Percentiles rank a stretch among this genome's conserved stretches.
These are phyloP conservation scores for Romanogobio albipinnatus DNA, from an alignment of 2,113 vertebrate species.

Conservation along the genomic window DNA sequence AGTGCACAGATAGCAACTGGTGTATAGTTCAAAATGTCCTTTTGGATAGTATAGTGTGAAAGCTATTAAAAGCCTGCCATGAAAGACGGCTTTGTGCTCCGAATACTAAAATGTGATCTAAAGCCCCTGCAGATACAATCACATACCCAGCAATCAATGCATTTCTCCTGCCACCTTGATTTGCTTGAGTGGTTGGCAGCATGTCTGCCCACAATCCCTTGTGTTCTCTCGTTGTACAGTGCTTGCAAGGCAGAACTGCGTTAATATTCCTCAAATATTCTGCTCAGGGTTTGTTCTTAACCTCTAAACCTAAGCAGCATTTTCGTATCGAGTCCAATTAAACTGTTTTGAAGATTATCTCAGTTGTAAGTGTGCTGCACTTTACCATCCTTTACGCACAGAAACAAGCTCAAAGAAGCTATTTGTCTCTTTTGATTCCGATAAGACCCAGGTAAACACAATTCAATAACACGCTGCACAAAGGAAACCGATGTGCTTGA, in stretches of 20 bases:
- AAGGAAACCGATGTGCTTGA: not conserved
- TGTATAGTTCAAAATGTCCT: constrained; percentile 17
- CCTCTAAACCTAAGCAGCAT: not conserved
- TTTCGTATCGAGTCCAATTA: not conserved
- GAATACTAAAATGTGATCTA: constrained; percentile 42
- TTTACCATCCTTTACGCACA: not conserved
- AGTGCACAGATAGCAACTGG: not conserved
- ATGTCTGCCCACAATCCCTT: constrained; percentile 25
- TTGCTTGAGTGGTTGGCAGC: constrained; percentile 41
- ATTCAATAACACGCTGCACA: not conserved
- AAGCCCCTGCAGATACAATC: constrained; percentile 44
- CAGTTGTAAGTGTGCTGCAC: not conserved
- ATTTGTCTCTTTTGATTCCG: not conserved
- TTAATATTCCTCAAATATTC: constrained; percentile 6
- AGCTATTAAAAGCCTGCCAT: constrained; percentile 22
- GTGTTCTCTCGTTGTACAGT: not conserved
- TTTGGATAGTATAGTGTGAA: not conserved
- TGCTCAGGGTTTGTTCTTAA: not conserved
- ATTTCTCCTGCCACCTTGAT: constrained; percentile 39
- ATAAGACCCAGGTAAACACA: not conserved
- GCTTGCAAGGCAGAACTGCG: not conserved
- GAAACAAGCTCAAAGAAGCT: constrained; percentile 19
- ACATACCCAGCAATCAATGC: constrained; percentile 48
- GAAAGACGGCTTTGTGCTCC: not conserved
- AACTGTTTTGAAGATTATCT: constrained; percentile 1